Conservation (phyloP, 2,113 vertebrate species). For the Piprites chloris region DNA sequence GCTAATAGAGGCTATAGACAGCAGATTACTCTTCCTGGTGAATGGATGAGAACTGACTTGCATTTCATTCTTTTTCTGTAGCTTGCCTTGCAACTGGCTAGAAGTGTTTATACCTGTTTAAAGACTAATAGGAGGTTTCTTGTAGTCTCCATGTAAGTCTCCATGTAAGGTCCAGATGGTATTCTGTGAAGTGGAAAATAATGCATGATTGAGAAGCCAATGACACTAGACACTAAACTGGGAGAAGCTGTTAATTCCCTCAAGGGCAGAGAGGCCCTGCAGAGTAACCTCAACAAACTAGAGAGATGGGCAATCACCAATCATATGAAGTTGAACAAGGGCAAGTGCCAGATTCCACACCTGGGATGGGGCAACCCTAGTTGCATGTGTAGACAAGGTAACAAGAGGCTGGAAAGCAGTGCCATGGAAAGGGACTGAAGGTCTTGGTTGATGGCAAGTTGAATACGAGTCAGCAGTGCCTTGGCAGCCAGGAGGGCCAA, state of each 20-base stretch:
- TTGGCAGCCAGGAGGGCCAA: not conserved
- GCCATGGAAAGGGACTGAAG: fast-evolving
- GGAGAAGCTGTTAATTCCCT: not conserved
- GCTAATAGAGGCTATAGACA: not conserved
- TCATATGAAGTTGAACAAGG: fast-evolving
- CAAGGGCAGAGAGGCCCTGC: not conserved
- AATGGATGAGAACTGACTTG: not conserved
- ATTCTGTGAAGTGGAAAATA: not conserved
- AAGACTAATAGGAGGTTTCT: not conserved
- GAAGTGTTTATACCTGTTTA: not conserved
- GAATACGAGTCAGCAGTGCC: not conserved
- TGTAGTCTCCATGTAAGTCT: not conserved
- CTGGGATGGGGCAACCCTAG: not conserved
- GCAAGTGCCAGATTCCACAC: not conserved
- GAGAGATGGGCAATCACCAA: not conserved
- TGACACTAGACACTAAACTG: not conserved
- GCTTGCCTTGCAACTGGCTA: not conserved
- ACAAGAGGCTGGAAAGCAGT: not conserved
- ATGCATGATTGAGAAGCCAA: not conserved
- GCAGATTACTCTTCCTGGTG: not conserved
- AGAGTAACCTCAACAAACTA: not conserved
- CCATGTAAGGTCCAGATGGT: not conserved
- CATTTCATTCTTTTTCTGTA: not conserved
- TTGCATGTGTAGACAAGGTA: not conserved
- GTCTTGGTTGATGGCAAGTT: fast-evolving